Percentiles rank a stretch among this genome's conserved stretches.
Conservation (phyloP, 37 sponge, comb jelly and placozoan genomes). For the Oopsacas minuta region DNA sequence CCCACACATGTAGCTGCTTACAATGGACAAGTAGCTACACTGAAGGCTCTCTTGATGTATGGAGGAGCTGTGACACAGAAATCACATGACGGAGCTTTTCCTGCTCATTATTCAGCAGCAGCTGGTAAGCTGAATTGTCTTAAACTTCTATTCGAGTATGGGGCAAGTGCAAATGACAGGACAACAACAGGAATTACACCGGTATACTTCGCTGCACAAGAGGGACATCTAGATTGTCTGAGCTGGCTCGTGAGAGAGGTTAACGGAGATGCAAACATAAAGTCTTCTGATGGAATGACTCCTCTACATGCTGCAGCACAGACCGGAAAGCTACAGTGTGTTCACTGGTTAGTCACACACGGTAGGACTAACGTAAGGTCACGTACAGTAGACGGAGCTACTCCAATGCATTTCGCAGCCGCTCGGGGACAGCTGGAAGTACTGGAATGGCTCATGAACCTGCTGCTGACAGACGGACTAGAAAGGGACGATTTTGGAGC, state of each 20-base stretch:
- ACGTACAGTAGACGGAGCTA: constrained; percentile 67
- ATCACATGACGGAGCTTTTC: constrained; percentile 65
- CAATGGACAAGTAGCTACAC: constrained; percentile 45
- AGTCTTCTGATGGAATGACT: constrained; percentile 74
- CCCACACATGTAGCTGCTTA: constrained; percentile 61
- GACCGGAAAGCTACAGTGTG: constrained; percentile 50
- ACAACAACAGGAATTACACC: constrained; percentile 74
- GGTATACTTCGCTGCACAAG: constrained; percentile 88
- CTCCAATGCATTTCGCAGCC: constrained; percentile 87
- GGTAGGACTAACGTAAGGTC: constrained; percentile 41
- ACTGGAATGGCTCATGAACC: constrained; percentile 75
- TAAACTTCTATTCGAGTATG: constrained; percentile 26
- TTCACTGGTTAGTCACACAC: constrained; percentile 60
- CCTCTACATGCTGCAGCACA: constrained; percentile 77
- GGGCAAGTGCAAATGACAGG: constrained; percentile 36
- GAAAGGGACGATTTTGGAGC: constrained; percentile 76
- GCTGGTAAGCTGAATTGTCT: constrained; percentile 48
- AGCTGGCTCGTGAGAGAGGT: constrained; percentile 46
- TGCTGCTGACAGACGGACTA: constrained; percentile 46
- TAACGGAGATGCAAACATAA: constrained; percentile 34
- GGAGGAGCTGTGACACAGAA: constrained; percentile 20
- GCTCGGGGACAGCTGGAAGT: constrained; percentile 66
- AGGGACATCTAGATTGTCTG: constrained; percentile 67
- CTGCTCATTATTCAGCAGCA: constrained; percentile 61
- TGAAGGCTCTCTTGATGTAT: constrained; percentile 31